A percentile compares a stretch with the other conserved stretches of the same genome.
Evolutionary conservation across 2,113 vertebrate genomes (phyloP).

Genomic region (Gracilinanus agilis): DNA sequence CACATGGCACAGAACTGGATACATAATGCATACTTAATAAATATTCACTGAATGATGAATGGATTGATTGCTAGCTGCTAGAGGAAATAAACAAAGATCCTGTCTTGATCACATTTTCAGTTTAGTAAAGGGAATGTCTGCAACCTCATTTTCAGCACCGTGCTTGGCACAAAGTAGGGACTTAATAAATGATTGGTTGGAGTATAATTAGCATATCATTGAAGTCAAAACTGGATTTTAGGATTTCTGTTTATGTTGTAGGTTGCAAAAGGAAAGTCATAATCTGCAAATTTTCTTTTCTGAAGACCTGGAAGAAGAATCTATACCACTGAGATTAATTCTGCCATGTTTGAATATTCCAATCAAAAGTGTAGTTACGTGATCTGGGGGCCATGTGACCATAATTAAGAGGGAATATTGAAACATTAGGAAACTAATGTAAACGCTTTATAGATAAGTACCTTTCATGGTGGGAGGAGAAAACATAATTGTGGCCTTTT

Average conservation of each 20-base stretch:
- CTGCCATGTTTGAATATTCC: background rate
- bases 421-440: background rate
- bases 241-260: background rate
- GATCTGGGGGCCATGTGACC: background rate
- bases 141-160: too few relatives aligned
- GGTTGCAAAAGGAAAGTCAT: background rate
- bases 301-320: background rate
- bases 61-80: background rate
- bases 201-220: background rate
- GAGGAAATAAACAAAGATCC: too few relatives aligned
- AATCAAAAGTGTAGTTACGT: background rate
- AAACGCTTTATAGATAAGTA: conserved; percentile 3
- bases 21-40: background rate
- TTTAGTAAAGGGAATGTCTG: too few relatives aligned
- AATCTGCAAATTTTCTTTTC: conserved; percentile 19
- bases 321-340: background rate
- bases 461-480: background rate
- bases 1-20: background rate
- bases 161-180: background rate
- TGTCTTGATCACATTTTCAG: background rate
- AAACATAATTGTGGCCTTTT: background rate
- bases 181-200: background rate
- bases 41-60: background rate
- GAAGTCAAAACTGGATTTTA: background rate
- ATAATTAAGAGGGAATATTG: conserved; percentile 5